Base-by-base conservation (phyloP, 2,888 invertebrate species). In the Hypsopygia costalis region DNA sequence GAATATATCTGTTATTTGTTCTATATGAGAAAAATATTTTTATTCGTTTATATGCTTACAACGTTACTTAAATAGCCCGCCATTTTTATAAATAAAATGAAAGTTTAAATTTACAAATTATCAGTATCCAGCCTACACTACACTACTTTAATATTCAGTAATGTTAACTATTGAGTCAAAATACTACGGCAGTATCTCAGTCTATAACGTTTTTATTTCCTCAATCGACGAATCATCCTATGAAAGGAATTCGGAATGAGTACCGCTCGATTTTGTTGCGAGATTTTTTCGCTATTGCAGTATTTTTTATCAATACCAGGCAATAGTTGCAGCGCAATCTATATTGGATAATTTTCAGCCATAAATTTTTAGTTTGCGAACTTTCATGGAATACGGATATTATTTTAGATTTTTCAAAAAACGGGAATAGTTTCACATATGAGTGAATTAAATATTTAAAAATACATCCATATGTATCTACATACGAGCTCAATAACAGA, bases 151-250 rank as follows among this genome's bases (percentile, higher is more conserved):
- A n/a, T n/a, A n/a, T n/a, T n/a, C n/a, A n/a, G n/a, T n/a, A n/a
- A n/a, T n/a, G n/a, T n/a, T 16, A 16, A 16, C 4, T 16, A 4
- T 16, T 16, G 16, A 16, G 25, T 25, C 25, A n/a, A n/a, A 25
- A 25, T 25, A 8, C n/a, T 5, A 6, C 25, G n/a, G 6, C n/a
- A 6, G n/a, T 1, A 6, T 1, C 25, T 5, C 6, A 8, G 25
- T 6, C 25, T 25, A 7, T 1, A 1, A 3, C 6, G 25, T 29
- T 39, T 39, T 32, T 33, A 22, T 35, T 39, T 33, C 45, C 43
- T 49, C 46, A 44, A 44, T 46, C 40, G 46, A 31, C 40, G 43
- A 51, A 52, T 57, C 49, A 50, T 57, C 42, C 47, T 44, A 29
- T 22, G 27, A 39, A 27, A 31, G 42, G 42, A 38, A 42, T 42